phyloP scores from a whole-genome alignment of 2,888 invertebrate genomes.

The Drepana falcataria region DNA sequence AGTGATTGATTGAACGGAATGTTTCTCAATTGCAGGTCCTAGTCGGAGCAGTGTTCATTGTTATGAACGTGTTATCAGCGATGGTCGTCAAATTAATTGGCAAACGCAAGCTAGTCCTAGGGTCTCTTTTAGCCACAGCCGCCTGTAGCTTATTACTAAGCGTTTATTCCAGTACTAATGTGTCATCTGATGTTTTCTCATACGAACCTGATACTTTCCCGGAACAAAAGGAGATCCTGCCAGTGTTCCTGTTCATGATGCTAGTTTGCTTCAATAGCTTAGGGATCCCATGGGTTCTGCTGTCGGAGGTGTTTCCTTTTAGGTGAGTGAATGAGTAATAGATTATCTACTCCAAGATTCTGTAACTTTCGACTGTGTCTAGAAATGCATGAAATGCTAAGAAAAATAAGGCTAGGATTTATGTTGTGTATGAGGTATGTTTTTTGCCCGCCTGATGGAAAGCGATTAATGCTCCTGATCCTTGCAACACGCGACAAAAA shows the following conservation, averaged over 20 bases:
- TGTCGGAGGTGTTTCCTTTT: constrained; percentile 79
- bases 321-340: constrained; percentile 44
- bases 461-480: too few species aligned
- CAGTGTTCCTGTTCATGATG: constrained; percentile 58
- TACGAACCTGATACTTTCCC: constrained; percentile 58
- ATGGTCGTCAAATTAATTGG: constrained; percentile 53
- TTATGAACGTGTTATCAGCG: constrained; percentile 57
- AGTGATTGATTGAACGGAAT: too few species aligned
- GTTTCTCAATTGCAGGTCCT: constrained; percentile 43
- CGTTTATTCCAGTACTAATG: constrained; percentile 40
- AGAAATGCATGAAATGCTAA: too few species aligned
- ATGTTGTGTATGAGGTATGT: too few species aligned
- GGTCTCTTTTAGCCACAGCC: constrained; percentile 48
- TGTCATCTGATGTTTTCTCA: constrained; percentile 50
- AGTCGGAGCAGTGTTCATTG: constrained; percentile 52
- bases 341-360: too few species aligned
- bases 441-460: too few species aligned
- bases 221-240: constrained; percentile 53
- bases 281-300: constrained; percentile 76
- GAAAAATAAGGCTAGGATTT: too few species aligned
- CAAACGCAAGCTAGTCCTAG: constrained; percentile 58
- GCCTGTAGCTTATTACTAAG: constrained; percentile 50
- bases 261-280: constrained; percentile 55
- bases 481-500: too few species aligned
- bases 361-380: too few species aligned